phyloP scores from a whole-genome alignment of 2,888 invertebrate genomes.

The Anthrax anthrax region DNA sequence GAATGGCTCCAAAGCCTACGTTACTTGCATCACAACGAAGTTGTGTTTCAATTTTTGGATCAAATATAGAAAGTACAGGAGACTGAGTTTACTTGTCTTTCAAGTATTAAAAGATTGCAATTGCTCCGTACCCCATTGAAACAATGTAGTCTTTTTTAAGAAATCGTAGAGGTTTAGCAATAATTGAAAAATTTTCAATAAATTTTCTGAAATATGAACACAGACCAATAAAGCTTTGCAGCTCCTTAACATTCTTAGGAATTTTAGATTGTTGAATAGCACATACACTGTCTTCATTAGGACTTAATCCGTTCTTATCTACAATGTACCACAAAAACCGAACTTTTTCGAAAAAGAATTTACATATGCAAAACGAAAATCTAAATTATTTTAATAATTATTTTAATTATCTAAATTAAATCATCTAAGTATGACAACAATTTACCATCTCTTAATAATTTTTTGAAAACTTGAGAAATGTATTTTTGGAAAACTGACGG shows the following conservation, averaged over 20 bases:
- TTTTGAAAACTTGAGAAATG: conserved; percentile 7
- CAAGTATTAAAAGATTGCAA: background rate
- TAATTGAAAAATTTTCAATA: background rate
- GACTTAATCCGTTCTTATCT: too few species aligned
- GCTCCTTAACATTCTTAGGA: background rate
- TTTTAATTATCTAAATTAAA: background rate
- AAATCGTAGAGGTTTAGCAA: background rate
- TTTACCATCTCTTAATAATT: background rate
- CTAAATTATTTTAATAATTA: background rate
- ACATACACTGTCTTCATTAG: too few species aligned
- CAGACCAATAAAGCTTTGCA: background rate
- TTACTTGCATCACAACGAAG: conserved; percentile 19
- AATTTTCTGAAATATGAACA: background rate
- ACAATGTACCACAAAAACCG: too few species aligned
- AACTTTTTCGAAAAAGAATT: background rate
- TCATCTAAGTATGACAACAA: background rate
- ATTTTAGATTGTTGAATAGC: background rate
- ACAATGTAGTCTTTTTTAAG: background rate
- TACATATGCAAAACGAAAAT: background rate
- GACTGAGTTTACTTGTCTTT: conserved; percentile 4
- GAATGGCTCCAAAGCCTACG: conserved; percentile 16
- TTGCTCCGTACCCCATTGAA: conserved; percentile 1
- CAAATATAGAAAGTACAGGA: conserved; percentile 18
- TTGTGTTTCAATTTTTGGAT: conserved; percentile 16
- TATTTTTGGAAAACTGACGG: conserved; percentile 12